These are phyloP conservation scores for Epizoanthus scotinus DNA, from an alignment of 92 coral and sea anemone species.

Conservation along the genomic window DNA sequence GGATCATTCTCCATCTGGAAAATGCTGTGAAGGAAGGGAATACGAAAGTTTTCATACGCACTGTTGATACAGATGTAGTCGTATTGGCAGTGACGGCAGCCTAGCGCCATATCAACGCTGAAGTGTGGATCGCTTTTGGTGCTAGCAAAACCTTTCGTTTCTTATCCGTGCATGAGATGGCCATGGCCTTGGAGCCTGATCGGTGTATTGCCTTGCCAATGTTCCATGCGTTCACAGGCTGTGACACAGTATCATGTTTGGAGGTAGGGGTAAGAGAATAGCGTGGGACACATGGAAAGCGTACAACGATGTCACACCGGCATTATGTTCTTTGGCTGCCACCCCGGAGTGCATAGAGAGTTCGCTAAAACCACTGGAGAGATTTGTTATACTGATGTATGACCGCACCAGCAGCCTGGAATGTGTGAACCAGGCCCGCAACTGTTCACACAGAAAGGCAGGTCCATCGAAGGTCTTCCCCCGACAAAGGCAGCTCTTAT, in stretches of 20 bases:
- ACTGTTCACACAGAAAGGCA: slow-evolving; percentile 55
- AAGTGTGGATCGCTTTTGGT: slow-evolving; percentile 65
- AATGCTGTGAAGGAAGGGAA: slow-evolving; percentile 53
- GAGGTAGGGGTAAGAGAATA: not conserved
- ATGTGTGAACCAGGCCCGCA: slow-evolving; percentile 50
- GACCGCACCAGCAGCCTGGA: slow-evolving; percentile 49
- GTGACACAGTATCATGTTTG: too few relatives aligned
- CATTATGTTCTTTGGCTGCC: too few relatives aligned
- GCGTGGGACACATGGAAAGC: too few relatives aligned
- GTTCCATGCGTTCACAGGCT: too few relatives aligned
- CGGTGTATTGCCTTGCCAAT: too few relatives aligned
- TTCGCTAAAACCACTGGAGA: slow-evolving; percentile 16
- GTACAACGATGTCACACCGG: too few relatives aligned
- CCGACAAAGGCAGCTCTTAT: slow-evolving; percentile 57
- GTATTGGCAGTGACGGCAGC: slow-evolving; percentile 53
- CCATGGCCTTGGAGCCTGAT: too few relatives aligned
- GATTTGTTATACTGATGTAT: slow-evolving; percentile 35
- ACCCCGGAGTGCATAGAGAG: too few relatives aligned
- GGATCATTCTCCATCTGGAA: slow-evolving; percentile 52
- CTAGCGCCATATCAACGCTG: slow-evolving; percentile 40
- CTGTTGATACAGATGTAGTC: slow-evolving; percentile 59
- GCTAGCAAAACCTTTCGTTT: slow-evolving; percentile 42
- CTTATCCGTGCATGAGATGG: slow-evolving; percentile 50
- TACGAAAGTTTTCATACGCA: slow-evolving; percentile 41
- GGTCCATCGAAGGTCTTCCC: slow-evolving; percentile 47